Percentiles rank a stretch among this genome's conserved stretches.
Evolutionary conservation across 2,888 invertebrate species (phyloP).

Genomic region (Torymus texanus): DNA sequence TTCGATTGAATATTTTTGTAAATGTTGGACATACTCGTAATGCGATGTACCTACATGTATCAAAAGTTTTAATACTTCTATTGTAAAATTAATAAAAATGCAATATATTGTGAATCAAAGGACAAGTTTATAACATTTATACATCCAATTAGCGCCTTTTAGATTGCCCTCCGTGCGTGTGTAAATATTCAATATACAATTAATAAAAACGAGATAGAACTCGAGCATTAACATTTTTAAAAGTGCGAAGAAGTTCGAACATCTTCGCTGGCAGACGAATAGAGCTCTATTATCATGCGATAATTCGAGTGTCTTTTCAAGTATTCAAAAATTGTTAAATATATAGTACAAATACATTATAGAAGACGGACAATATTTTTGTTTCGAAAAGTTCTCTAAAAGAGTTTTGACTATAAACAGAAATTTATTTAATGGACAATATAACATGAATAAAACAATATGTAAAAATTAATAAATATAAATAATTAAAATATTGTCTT

Average conservation of each 20-base stretch:
- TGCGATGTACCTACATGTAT: too few species aligned
- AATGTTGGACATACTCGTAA: too few species aligned
- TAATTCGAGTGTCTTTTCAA: slow-evolving; percentile 1
- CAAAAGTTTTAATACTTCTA: too few species aligned
- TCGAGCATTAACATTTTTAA: neutral
- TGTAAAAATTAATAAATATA: slow-evolving; percentile 50
- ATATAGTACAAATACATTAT: slow-evolving; percentile 15
- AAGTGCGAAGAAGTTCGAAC: neutral
- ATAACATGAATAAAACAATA: slow-evolving; percentile 31
- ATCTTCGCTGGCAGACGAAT: neutral
- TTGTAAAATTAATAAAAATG: too few species aligned
- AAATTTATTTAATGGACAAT: slow-evolving; percentile 1
- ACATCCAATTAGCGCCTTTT: neutral
- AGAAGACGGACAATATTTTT: slow-evolving; percentile 5
- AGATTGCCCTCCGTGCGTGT: neutral
- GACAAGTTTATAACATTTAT: neutral
- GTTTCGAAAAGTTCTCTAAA: slow-evolving; percentile 13
- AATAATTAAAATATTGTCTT: slow-evolving; percentile 47
- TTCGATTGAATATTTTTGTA: neutral
- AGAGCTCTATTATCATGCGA: slow-evolving; percentile 9
- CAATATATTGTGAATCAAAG: too few species aligned
- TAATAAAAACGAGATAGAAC: too few species aligned
- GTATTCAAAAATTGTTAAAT: slow-evolving; percentile 12
- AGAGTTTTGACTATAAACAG: neutral
- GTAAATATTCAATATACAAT: neutral